Base-by-base conservation (phyloP, 2,888 invertebrate species). In the Muscina levida region DNA sequence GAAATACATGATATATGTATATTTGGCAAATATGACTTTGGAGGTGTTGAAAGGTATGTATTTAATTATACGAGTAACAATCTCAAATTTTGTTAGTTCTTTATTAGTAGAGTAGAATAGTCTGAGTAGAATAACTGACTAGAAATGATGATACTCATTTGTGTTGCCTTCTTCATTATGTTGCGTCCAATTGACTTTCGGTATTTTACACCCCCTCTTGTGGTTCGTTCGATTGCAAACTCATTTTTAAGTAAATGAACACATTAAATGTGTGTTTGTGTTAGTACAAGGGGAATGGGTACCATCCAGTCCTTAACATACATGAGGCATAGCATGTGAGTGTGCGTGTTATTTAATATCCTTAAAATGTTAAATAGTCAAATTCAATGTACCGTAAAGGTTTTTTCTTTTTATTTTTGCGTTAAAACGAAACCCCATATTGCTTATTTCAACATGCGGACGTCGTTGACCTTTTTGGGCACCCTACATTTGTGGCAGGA, bases 331-430 rank as follows among this genome's bases (percentile, higher is more conserved):
- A n/a, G n/a, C 5, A 22, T 53, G 24, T 5, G 1, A 13, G 13
- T 42, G 42, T 42, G 11, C 19, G 24, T 15, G 68, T 72, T 68
- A 72, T 73, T 78, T 57, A 74, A 74, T 74, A 78, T 78, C 70
- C 68, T 70, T 74, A 48, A 62, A 42, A 37, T 70, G 70, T 73
- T 70, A 37, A n/a, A n/a, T 10, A 70, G 72, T 62, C 42, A n/a
- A 65, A 44, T 44, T 62, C 66, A 73, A 70, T 70, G 65, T 65
- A 73, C 44, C 56, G 78, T 65, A 78, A 31, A 8, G 31, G 24
- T 13, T 53, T 56, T 66, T n/a, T n/a, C n/a, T n/a, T n/a, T n/a
- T n/a, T n/a, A n/a, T n/a, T n/a, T n/a, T n/a, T n/a, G n/a, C n/a
- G n/a, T n/a, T n/a, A n/a, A n/a, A n/a, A n/a, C n/a, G n/a, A n/a